Conservation (phyloP, 2,113 vertebrate genomes). For the Cynocephalus volans region DNA sequence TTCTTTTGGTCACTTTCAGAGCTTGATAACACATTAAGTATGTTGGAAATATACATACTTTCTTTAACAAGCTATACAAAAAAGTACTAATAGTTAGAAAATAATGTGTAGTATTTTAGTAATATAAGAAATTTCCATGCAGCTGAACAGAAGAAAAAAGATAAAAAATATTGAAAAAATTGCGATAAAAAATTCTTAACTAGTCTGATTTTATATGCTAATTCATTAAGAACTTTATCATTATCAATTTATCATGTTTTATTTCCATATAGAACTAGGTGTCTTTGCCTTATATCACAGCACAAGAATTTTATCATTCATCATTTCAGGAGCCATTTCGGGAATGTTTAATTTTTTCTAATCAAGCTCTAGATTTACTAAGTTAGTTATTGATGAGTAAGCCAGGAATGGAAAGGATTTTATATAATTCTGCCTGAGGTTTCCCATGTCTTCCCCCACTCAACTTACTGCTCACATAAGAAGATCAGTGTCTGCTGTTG, state of each 20-base stretch:
- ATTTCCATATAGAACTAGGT: slow-evolving; percentile 38
- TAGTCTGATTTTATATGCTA: neutral
- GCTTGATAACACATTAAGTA: neutral
- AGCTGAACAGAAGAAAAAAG: neutral
- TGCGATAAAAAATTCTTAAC: neutral
- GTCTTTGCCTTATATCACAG: neutral
- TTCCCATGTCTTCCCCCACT: slow-evolving; percentile 48
- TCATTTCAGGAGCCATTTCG: slow-evolving; percentile 61
- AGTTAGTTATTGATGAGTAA: slow-evolving; percentile 75
- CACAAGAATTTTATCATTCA: slow-evolving; percentile 30
- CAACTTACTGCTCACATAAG: neutral
- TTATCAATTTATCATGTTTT: slow-evolving; percentile 42
- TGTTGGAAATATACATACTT: neutral
- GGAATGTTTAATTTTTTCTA: slow-evolving; percentile 71
- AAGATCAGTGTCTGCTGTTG: slow-evolving; percentile 5
- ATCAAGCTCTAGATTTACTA: slow-evolving; percentile 56
- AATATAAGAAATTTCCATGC: neutral
- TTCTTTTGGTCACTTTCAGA: neutral
- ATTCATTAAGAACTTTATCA: slow-evolving; percentile 20
- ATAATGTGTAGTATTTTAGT: neutral
- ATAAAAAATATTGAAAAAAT: neutral
- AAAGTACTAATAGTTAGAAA: slow-evolving; percentile 8
- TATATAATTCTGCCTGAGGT: slow-evolving; percentile 48
- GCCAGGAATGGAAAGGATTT: slow-evolving; percentile 15
- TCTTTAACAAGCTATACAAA: slow-evolving; percentile 33